A percentile compares a stretch with the other conserved stretches of the same genome.
Conservation (phyloP, 2,888 invertebrate species). For the Trachelus tabidus region DNA sequence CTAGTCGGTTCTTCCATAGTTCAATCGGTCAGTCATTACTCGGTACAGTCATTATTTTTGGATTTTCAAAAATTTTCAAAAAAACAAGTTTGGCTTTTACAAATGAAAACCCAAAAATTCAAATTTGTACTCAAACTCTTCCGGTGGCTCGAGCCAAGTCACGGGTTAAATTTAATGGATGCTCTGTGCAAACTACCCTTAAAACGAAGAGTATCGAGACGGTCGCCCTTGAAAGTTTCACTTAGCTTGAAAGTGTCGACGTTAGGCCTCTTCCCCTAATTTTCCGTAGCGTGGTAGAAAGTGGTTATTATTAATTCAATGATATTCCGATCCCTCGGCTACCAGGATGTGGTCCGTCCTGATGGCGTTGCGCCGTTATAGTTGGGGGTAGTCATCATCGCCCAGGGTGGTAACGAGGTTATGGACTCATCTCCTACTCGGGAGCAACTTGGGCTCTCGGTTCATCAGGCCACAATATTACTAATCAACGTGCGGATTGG, state of each 20-base stretch:
- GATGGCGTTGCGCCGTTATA: slow-evolving; percentile 33
- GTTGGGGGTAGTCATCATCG: slow-evolving; percentile 48
- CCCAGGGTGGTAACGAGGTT: slow-evolving; percentile 59
- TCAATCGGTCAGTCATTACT: slow-evolving; percentile 31
- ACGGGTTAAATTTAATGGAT: background rate
- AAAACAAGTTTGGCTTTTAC: too few species aligned
- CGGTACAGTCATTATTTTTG: slow-evolving; percentile 35
- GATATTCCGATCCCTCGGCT: slow-evolving; percentile 44
- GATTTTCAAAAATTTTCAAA: background rate
- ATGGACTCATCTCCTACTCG: slow-evolving; percentile 62
- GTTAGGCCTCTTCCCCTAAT: background rate
- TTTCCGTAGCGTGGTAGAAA: slow-evolving; percentile 20
- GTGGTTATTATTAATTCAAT: slow-evolving; percentile 57
- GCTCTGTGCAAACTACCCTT: background rate
- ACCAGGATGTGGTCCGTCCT: slow-evolving; percentile 16
- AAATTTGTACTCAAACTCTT: background rate
- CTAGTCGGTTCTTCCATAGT: slow-evolving; percentile 8
- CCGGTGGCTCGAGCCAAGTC: too few species aligned
- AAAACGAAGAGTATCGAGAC: background rate
- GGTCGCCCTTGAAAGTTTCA: background rate
- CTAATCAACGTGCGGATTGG: slow-evolving; percentile 61
- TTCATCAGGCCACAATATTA: slow-evolving; percentile 65
- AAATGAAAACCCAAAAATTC: background rate
- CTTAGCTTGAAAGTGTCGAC: slow-evolving; percentile 13
- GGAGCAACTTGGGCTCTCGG: slow-evolving; percentile 54